Evolutionary conservation across 2,797 vertebrate genomes (phyloP).

Genomic region (Microchirus variegatus): DNA sequence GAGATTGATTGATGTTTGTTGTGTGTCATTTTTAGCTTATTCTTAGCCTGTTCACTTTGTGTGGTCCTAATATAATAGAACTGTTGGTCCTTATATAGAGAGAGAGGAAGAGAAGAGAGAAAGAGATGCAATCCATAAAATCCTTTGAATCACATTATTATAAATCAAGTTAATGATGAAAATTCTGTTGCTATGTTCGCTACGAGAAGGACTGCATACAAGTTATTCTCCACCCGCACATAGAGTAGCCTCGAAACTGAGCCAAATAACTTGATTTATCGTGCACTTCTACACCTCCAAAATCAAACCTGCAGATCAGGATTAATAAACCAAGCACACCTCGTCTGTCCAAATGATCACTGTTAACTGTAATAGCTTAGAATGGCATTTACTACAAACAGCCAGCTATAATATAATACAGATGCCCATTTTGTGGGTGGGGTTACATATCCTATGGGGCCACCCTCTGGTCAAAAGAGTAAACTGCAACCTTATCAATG

Average conservation of each 20-base stretch:
- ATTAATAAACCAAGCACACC: slow-evolving; percentile 24
- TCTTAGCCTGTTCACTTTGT: too few relatives aligned
- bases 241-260: not conserved
- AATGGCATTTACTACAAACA: slow-evolving; percentile 16
- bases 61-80: too few relatives aligned
- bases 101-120: too few relatives aligned
- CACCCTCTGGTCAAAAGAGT: slow-evolving; percentile 60
- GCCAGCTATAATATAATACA: slow-evolving; percentile 8
- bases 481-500: slow-evolving; percentile 36
- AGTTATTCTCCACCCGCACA: not conserved
- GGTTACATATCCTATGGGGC: slow-evolving; percentile 26
- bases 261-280: slow-evolving; percentile 36
- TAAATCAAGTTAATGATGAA: too few relatives aligned
- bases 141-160: too few relatives aligned
- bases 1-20: too few relatives aligned
- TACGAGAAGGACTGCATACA: too few relatives aligned
- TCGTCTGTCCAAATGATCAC: slow-evolving; percentile 17
- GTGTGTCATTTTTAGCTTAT: too few relatives aligned
- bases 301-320: slow-evolving; percentile 22
- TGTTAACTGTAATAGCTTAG: slow-evolving; percentile 2
- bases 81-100: too few relatives aligned
- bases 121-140: too few relatives aligned
- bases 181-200: too few relatives aligned
- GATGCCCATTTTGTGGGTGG: slow-evolving; percentile 4
- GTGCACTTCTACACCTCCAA: slow-evolving; percentile 27